phyloP scores from a whole-genome alignment of 2,888 invertebrate species.

The Acleris literana region DNA sequence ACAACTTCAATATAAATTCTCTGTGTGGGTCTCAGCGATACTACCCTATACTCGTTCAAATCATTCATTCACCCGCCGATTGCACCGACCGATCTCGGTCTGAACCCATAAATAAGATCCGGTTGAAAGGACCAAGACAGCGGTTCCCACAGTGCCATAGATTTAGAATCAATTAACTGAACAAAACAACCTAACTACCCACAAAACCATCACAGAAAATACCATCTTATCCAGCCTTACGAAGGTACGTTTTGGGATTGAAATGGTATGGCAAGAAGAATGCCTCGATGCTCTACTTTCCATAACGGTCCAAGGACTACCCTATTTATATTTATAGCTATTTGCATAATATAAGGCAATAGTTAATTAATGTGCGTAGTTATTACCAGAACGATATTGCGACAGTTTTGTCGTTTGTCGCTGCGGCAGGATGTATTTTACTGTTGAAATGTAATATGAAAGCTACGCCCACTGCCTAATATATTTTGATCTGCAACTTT shows the following conservation, averaged over 20 bases:
- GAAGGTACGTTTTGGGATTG: constrained; percentile 40
- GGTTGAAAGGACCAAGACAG: constrained; percentile 67
- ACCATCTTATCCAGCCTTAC: constrained; percentile 25
- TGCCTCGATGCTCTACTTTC: constrained; percentile 70
- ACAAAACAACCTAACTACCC: constrained; percentile 40
- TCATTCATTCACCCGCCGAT: constrained; percentile 15
- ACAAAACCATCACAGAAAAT: constrained; percentile 24
- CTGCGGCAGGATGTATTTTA: background rate
- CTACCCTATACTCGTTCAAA: constrained; percentile 13
- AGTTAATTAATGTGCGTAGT: constrained; percentile 20
- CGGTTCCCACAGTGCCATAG: constrained; percentile 72
- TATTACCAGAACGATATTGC: constrained; percentile 3
- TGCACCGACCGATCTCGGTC: constrained; percentile 11
- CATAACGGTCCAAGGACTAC: constrained; percentile 58
- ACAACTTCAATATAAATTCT: no score
- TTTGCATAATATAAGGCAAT: constrained; percentile 28
- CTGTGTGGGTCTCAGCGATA: no score
- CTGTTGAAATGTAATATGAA: background rate
- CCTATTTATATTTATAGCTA: constrained; percentile 24
- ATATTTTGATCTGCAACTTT: no score
- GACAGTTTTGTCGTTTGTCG: background rate
- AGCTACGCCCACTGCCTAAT: no score
- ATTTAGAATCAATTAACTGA: constrained; percentile 50
- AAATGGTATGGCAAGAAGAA: constrained; percentile 55
- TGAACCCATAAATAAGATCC: constrained; percentile 56